phyloP scores from a whole-genome alignment of 2,888 invertebrate species.

The Brachypalpus laphriformis region DNA sequence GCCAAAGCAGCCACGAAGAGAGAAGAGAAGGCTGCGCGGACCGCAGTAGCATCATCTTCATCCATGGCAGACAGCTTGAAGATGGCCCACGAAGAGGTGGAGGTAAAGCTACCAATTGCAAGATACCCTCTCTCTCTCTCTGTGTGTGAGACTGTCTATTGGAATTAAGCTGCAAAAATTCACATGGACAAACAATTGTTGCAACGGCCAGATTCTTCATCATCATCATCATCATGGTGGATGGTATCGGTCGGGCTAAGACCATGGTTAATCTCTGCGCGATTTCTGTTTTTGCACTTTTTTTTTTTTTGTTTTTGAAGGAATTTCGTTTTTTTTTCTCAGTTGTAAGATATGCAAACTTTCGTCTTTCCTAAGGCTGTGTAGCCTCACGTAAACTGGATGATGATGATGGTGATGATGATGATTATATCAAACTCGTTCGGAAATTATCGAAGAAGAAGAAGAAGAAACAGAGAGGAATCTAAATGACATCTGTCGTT shows the following conservation, averaged over 20 bases:
- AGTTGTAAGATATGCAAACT: conserved; percentile 53
- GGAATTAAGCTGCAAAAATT: conserved; percentile 60
- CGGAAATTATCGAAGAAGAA: conserved; percentile 56
- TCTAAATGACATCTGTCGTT: conserved; percentile 68
- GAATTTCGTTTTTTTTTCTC: conserved; percentile 29
- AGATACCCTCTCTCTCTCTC: background rate
- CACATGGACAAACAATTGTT: conserved; percentile 67
- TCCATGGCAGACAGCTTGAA: conserved; percentile 9
- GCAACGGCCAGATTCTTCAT: conserved; percentile 53
- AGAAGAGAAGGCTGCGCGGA: conserved; percentile 18
- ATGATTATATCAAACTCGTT: conserved; percentile 64
- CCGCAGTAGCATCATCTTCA: conserved; percentile 51
- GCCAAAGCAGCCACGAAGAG: background rate
- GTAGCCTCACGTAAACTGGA: conserved; percentile 38
- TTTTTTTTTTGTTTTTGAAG: conserved; percentile 39
- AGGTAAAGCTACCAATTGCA: conserved; percentile 13
- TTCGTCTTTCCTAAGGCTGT: conserved; percentile 55
- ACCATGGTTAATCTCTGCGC: conserved; percentile 25
- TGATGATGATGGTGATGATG: conserved; percentile 44
- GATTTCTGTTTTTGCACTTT: conserved; percentile 23
- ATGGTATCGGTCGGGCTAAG: conserved; percentile 33
- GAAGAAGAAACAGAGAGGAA: conserved; percentile 45
- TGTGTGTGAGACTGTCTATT: conserved; percentile 20
- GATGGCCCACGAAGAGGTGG: conserved; percentile 17
- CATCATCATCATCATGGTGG: conserved; percentile 52